phyloP scores from a whole-genome alignment of 2,113 vertebrate species.

The Thymallus thymallus region DNA sequence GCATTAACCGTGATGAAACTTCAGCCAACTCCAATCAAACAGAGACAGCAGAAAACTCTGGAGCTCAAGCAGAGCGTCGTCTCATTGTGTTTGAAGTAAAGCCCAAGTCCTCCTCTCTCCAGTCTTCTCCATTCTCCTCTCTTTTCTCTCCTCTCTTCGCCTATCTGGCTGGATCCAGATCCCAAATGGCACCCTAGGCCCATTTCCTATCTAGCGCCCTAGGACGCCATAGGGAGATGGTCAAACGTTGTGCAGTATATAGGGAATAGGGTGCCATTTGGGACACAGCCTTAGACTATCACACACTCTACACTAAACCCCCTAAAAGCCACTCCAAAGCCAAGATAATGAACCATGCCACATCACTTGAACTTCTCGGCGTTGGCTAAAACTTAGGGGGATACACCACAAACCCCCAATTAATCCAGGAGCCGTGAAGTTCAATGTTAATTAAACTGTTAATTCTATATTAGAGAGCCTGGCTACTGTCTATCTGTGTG shows the following conservation, averaged over 20 bases:
- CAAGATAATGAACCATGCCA: conserved; percentile 17
- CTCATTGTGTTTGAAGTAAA: not conserved
- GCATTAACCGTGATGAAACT: not conserved
- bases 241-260: too few species aligned
- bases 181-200: too few species aligned
- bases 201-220: too few species aligned
- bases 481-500: not conserved
- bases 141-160: not conserved
- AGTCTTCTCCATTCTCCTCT: not conserved
- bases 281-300: not conserved
- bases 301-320: conserved; percentile 15
- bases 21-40: not conserved
- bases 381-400: not conserved
- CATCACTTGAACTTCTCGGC: conserved; percentile 15
- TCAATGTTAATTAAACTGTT: not conserved
- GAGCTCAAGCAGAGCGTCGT: not conserved
- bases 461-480: not conserved
- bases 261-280: not conserved
- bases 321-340: not conserved
- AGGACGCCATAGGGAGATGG: too few species aligned
- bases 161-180: not conserved
- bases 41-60: not conserved
- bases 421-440: not conserved
- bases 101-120: not conserved
- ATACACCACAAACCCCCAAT: not conserved